Base-by-base conservation (phyloP, 92 coral and sea anemone genomes). In the Bergia puertoricense region DNA sequence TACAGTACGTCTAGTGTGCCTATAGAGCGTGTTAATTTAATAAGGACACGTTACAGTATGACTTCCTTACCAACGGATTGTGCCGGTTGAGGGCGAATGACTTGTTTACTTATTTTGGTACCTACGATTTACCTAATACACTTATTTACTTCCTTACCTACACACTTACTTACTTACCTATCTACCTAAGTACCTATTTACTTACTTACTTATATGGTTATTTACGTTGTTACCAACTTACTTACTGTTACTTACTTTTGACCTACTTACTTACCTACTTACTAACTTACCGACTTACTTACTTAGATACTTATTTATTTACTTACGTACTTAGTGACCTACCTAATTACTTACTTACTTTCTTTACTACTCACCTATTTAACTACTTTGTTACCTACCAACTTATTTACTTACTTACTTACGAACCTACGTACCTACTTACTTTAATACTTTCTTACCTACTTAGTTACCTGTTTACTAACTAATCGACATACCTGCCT, bases 1-100 rank as follows among this genome's bases (percentile, higher is more conserved):
- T 30, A 30, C 30, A 30, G 30, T 30, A 56, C 98, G 98, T 51
- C 98, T 95, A 14, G 96, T 96, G 81, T 77, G 93, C 81, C 98
- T 94, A 57, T 43, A 83, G 14, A 42, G 5, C 4, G 54, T 4
- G 54, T 30, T 30, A 0, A 30, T 30, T 30, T 30, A 30, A 30
- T 30, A 30, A 30, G 30, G 30, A 30, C 30, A 30, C 30, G 30
- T 30, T 30, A 30, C 30, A 30, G 30, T 0, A 30, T 30, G 30
- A 30, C 30, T 30, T 30, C 30, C 30, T 30, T 30, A 30, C 30
- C 30, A 30, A 30, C 30, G 30, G 30, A 30, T 30, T 30, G 30
- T 30, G 30, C 30, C 30, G 30, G 30, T 30, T 30, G 30, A 30
- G 30, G 30, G 30, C 30, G 30, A 38, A 3, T 42, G 2, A 74